Evolutionary conservation across 2,797 vertebrate species (phyloP).

Genomic region (Megalops cyprinoides): DNA sequence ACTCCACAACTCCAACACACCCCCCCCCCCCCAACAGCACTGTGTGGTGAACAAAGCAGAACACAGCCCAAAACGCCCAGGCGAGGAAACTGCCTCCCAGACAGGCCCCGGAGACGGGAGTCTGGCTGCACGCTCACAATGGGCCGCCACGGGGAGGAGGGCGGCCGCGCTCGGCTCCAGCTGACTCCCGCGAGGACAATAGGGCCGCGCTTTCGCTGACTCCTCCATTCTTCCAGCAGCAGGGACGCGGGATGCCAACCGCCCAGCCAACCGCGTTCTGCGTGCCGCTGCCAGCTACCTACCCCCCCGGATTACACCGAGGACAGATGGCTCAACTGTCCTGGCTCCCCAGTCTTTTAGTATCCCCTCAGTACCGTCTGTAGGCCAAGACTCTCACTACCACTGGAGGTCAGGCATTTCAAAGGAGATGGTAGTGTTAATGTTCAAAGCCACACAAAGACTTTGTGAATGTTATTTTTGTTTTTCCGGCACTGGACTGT

Average conservation of each 20-base stretch:
- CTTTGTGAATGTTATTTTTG: background rate
- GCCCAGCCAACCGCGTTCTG: conserved; percentile 26
- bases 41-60: background rate
- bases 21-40: too few relatives aligned
- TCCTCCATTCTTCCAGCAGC: background rate
- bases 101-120: too few relatives aligned
- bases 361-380: background rate
- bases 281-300: conserved; percentile 30
- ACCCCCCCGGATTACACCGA: conserved; percentile 29
- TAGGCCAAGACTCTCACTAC: background rate
- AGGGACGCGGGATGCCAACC: conserved; percentile 39
- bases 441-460: background rate
- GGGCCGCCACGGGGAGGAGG: too few relatives aligned
- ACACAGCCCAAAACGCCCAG: too few relatives aligned
- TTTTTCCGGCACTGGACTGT: background rate
- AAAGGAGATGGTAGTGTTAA: background rate
- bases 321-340: background rate
- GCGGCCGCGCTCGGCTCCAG: background rate
- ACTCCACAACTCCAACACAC: too few relatives aligned
- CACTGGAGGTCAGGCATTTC: background rate
- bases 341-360: background rate
- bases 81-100: too few relatives aligned
- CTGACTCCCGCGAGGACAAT: background rate
- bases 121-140: too few relatives aligned
- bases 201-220: background rate